Evolutionary conservation across 1,140 invertebrate genomes (phyloP).

Genomic region (Rhopalosiphum maidis): DNA sequence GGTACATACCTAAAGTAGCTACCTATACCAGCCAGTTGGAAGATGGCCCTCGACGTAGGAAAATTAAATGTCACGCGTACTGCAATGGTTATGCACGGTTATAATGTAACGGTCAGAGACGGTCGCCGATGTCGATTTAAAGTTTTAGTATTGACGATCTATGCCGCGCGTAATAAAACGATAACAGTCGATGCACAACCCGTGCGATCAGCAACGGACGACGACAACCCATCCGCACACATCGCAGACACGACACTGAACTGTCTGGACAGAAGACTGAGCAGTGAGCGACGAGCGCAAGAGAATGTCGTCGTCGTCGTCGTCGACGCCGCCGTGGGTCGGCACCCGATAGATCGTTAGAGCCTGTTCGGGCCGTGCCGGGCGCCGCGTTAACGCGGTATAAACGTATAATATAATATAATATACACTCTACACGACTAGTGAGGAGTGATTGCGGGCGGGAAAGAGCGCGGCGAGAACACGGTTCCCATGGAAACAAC

Average conservation of each 20-base stretch:
- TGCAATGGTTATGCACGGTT: not conserved
- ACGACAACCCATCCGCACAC: not conserved
- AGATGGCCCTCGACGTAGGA: not conserved
- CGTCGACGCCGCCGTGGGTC: not conserved
- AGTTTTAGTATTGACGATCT: not conserved
- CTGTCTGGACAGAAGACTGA: not conserved
- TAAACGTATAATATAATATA: too few species aligned
- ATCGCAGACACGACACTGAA: not conserved
- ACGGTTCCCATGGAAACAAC: conserved; percentile 34
- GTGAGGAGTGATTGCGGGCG: not conserved
- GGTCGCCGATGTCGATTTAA: not conserved
- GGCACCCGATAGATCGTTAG: conserved; percentile 10
- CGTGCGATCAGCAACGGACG: not conserved
- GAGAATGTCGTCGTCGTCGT: not conserved
- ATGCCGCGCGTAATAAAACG: not conserved
- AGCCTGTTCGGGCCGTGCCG: not conserved
- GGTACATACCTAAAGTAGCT: too few species aligned
- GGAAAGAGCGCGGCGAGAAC: not conserved
- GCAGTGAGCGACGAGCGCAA: not conserved
- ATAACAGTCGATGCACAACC: not conserved
- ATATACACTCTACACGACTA: not conserved
- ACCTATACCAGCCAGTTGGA: too few species aligned
- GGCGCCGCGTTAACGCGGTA: not conserved
- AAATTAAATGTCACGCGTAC: too few species aligned
- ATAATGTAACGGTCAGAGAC: not conserved